These are phyloP conservation scores for Grantiella picta DNA, from an alignment of 2,113 vertebrate species.

Conservation along the genomic window DNA sequence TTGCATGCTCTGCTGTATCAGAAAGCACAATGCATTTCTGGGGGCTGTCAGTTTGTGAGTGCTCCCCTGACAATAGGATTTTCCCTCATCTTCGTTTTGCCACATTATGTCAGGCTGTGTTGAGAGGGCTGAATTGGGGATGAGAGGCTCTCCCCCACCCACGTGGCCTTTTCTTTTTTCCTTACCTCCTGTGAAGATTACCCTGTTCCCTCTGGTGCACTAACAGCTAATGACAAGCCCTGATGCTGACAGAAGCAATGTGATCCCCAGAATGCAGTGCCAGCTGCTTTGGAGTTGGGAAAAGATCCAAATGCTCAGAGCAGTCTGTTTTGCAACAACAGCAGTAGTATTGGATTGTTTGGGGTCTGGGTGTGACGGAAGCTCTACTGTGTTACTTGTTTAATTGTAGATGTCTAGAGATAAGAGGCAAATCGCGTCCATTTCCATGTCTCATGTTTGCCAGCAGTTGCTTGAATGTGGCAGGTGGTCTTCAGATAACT, in stretches of 20 bases:
- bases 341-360: neutral
- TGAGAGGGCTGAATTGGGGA: neutral
- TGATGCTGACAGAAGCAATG: neutral
- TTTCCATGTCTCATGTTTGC: neutral
- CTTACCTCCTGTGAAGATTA: neutral
- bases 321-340: neutral
- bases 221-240: neutral
- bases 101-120: neutral
- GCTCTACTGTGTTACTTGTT: neutral
- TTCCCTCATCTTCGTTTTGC: neutral
- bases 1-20: neutral
- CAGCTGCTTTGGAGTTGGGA: slow-evolving; percentile 17
- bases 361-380: neutral
- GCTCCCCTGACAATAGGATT: neutral
- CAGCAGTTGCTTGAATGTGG: neutral
- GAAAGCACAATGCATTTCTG: neutral
- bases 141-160: neutral
- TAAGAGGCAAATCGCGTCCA: neutral
- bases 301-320: neutral
- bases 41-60: neutral
- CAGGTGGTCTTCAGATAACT: neutral
- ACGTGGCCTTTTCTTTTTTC: neutral
- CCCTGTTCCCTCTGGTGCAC: neutral
- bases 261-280: neutral
- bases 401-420: neutral